Conservation (phyloP, 2,797 vertebrate genomes). For the Rhyacichthys aspro region DNA sequence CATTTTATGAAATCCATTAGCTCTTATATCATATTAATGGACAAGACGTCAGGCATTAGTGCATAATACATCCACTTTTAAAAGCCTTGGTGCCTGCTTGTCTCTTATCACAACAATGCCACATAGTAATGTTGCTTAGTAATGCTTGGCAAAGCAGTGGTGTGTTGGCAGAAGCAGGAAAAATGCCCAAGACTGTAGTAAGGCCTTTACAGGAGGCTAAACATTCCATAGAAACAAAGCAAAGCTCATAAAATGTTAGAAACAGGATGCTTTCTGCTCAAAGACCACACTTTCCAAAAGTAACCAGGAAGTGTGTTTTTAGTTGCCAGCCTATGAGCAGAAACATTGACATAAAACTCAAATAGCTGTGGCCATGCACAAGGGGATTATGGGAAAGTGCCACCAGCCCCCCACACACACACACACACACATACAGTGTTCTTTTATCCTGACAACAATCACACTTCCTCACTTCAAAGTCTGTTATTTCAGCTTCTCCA, state of each 20-base stretch:
- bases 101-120: constrained; percentile 53
- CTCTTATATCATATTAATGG: constrained; percentile 21
- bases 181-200: constrained; percentile 40
- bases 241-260: constrained; percentile 44
- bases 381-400: constrained; percentile 61
- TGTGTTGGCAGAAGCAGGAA: constrained; percentile 31
- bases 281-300: constrained; percentile 35
- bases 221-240: constrained; percentile 61
- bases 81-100: constrained; percentile 67
- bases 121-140: constrained; percentile 52
- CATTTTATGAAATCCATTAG: constrained; percentile 31
- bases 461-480: constrained; percentile 71
- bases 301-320: constrained; percentile 49
- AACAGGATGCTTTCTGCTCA: constrained; percentile 23
- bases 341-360: constrained; percentile 53
- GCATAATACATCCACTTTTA: constrained; percentile 51
- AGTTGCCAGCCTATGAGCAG: constrained; percentile 37
- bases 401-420: no score
- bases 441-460: constrained; percentile 66
- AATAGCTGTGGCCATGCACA: constrained; percentile 51
- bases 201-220: constrained; percentile 35
- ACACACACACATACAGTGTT: no score
- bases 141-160: constrained; percentile 46
- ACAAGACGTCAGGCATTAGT: constrained; percentile 17
- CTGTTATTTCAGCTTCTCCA: constrained; percentile 75